phyloP scores from a whole-genome alignment of 2,113 vertebrate genomes.

The Turnix velox region DNA sequence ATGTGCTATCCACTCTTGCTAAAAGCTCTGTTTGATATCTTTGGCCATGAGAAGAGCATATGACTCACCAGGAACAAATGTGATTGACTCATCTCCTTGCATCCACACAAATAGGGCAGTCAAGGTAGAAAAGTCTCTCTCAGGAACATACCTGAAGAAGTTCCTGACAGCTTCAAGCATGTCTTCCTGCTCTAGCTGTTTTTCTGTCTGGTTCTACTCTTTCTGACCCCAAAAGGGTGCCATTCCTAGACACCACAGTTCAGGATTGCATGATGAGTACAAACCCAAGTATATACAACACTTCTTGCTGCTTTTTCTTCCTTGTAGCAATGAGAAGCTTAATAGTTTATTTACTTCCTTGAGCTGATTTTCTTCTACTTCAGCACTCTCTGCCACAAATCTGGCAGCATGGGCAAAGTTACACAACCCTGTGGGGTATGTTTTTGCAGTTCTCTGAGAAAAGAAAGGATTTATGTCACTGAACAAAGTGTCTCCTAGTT shows the following conservation, averaged over 20 bases:
- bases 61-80: not conserved
- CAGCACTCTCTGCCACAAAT: not conserved
- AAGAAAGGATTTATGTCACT: not conserved
- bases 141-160: not conserved
- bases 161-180: not conserved
- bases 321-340: not conserved
- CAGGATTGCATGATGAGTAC: not conserved
- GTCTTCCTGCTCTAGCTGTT: fast-evolving
- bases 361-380: not conserved
- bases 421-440: not conserved
- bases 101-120: not conserved
- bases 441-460: not conserved
- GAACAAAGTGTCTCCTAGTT: not conserved
- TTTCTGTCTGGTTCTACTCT: not conserved
- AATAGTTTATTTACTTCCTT: not conserved
- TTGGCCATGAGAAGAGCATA: not conserved
- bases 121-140: not conserved
- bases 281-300: not conserved
- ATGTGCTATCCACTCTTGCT: not conserved
- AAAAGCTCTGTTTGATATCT: not conserved
- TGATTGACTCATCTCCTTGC: not conserved
- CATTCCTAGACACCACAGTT: not conserved
- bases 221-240: not conserved
- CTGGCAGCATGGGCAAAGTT: not conserved
- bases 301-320: not conserved